A percentile compares a stretch with the other conserved stretches of the same genome.
Conservation (phyloP, 2,797 vertebrate species). For the Danio tinwini region DNA sequence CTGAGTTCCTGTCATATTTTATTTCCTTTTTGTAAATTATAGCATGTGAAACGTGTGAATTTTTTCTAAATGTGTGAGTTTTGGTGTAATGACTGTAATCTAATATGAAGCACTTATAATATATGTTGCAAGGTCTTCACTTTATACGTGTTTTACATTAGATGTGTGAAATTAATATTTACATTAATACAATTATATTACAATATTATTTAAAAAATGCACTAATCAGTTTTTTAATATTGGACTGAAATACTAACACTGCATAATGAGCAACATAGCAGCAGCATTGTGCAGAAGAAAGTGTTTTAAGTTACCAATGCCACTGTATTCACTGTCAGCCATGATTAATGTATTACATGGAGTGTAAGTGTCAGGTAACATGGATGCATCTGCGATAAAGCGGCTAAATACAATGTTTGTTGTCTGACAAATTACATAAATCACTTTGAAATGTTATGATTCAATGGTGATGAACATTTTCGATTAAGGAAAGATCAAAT, state of each 20-base stretch:
- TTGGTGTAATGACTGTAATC: neutral
- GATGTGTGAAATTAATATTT: too few relatives aligned
- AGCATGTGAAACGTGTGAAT: too few relatives aligned
- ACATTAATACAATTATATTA: too few relatives aligned
- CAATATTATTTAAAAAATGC: neutral
- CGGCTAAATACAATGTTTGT: too few relatives aligned
- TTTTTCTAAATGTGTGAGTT: too few relatives aligned
- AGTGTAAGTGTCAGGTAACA: neutral
- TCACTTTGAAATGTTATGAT: too few relatives aligned
- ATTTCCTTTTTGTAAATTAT: too few relatives aligned
- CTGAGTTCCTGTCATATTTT: too few relatives aligned
- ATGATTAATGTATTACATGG: neutral
- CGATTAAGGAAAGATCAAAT: too few relatives aligned
- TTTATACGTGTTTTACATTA: neutral
- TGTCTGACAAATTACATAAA: too few relatives aligned
- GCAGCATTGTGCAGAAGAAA: neutral
- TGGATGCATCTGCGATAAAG: neutral
- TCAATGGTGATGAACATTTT: too few relatives aligned
- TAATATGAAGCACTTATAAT: neutral
- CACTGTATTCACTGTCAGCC: neutral
- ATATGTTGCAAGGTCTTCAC: neutral
- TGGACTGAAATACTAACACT: neutral
- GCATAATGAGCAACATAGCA: too few relatives aligned
- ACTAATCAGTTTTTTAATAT: neutral
- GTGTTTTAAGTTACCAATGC: neutral